These are phyloP conservation scores for Poecile montanus DNA, from an alignment of 2,797 vertebrate genomes.

Conservation along the genomic window DNA sequence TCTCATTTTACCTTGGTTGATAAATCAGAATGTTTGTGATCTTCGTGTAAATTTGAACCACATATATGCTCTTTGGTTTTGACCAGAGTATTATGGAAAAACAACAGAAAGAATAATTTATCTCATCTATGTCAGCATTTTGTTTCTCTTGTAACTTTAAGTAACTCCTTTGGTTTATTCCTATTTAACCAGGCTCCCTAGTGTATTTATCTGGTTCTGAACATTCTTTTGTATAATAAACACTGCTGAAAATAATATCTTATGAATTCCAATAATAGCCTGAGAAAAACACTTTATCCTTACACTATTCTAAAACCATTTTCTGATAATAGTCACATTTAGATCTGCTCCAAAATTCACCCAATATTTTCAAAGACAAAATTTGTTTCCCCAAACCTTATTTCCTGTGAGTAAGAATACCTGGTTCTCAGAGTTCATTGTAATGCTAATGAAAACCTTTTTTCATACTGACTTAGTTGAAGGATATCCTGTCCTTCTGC, in stretches of 20 bases:
- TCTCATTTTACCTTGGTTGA: conserved; percentile 25
- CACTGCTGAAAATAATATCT: conserved; percentile 69
- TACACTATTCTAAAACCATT: background rate
- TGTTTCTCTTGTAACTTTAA: conserved; percentile 63
- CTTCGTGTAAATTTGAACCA: conserved; percentile 1
- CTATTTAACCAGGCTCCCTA: conserved; percentile 57
- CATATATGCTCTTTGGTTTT: background rate
- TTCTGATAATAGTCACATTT: background rate
- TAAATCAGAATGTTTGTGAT: conserved; percentile 12
- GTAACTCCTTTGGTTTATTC: conserved; percentile 45
- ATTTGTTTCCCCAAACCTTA: conserved; percentile 10
- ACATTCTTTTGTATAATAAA: conserved; percentile 70
- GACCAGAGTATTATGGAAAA: conserved; percentile 8
- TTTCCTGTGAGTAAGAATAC: conserved; percentile 16
- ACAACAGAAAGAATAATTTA: conserved; percentile 8
- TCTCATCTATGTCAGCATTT: conserved; percentile 49
- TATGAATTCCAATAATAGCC: conserved; percentile 58
- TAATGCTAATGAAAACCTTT: conserved; percentile 66
- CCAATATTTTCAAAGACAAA: background rate
- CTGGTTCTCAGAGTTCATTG: conserved; percentile 43
- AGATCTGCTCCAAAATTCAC: conserved; percentile 18
- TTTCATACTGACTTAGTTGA: conserved; percentile 51
- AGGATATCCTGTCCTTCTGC: conserved; percentile 69
- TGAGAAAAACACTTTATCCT: conserved; percentile 53
- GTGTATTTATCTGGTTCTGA: conserved; percentile 66